Conservation (phyloP, 2,113 vertebrate genomes). For the Carlito syrichta region DNA sequence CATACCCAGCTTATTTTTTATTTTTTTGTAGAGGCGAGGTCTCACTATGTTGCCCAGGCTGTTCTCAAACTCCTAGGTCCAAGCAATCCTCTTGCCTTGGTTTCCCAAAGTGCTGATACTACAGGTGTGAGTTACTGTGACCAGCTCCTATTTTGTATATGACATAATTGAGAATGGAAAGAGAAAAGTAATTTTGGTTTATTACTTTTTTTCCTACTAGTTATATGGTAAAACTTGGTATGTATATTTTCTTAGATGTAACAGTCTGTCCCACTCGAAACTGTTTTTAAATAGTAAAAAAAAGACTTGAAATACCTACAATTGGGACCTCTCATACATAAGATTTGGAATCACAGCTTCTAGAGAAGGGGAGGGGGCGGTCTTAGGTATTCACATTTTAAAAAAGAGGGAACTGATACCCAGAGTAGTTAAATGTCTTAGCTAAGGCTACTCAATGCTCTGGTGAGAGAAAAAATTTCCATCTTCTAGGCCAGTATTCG, state of each 20-base stretch:
- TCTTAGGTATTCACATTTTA: neutral
- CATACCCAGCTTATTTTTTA: neutral
- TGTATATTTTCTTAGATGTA: neutral
- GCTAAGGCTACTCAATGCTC: neutral
- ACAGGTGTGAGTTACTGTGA: neutral
- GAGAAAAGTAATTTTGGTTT: neutral
- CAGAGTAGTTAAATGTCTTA: neutral
- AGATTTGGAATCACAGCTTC: neutral
- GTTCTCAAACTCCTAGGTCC: neutral
- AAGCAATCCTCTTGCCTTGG: neutral
- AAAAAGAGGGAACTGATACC: neutral
- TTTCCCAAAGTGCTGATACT: neutral
- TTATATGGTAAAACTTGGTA: neutral
- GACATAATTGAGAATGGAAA: neutral
- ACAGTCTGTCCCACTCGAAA: neutral
- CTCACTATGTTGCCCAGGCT: neutral
- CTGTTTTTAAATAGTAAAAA: neutral
- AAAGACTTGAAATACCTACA: neutral
- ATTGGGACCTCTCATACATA: neutral
- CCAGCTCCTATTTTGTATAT: neutral
- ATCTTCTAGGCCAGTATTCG: neutral
- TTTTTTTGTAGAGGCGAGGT: neutral
- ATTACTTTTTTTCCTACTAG: neutral
- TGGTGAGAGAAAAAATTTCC: neutral
- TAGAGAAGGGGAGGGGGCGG: neutral